phyloP scores from a whole-genome alignment of 2,888 invertebrate genomes.

The Tethea ocularis region DNA sequence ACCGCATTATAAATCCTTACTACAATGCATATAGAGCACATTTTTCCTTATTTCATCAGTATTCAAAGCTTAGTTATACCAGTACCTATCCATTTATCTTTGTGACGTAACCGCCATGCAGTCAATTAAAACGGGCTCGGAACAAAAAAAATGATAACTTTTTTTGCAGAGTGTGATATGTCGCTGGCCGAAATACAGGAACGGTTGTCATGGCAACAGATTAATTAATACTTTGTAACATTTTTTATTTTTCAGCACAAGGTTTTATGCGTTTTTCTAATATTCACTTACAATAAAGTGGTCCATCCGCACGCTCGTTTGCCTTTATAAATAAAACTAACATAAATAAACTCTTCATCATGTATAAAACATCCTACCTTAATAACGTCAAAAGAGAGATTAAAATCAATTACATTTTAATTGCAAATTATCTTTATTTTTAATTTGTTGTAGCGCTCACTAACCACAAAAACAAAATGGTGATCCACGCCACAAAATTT shows the following conservation, averaged over 20 bases:
- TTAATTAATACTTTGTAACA: not conserved
- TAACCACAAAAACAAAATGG: not conserved
- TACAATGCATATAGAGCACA: constrained; percentile 23
- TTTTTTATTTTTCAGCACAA: not conserved
- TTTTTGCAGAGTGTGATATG: constrained; percentile 26
- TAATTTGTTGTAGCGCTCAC: not conserved
- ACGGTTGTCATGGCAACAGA: constrained; percentile 5
- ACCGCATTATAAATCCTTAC: constrained; percentile 30
- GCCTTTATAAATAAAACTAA: too few species aligned
- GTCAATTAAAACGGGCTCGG: constrained; percentile 41
- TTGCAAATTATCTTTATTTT: not conserved
- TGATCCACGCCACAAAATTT: not conserved
- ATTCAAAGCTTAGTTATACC: constrained; percentile 38
- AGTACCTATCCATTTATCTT: constrained; percentile 44
- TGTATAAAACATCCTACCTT: too few species aligned
- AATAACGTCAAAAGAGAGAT: too few species aligned
- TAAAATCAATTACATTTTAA: not conserved
- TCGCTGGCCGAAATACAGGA: constrained; percentile 12
- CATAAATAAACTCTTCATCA: not conserved
- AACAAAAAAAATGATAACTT: constrained; percentile 22
- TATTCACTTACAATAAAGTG: too few species aligned
- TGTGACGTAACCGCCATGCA: constrained; percentile 36
- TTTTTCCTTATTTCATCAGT: constrained; percentile 20
- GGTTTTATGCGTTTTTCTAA: not conserved
- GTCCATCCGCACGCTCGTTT: too few species aligned